Base-by-base conservation (phyloP, 2,888 invertebrate genomes). In the Hypsopygia costalis region DNA sequence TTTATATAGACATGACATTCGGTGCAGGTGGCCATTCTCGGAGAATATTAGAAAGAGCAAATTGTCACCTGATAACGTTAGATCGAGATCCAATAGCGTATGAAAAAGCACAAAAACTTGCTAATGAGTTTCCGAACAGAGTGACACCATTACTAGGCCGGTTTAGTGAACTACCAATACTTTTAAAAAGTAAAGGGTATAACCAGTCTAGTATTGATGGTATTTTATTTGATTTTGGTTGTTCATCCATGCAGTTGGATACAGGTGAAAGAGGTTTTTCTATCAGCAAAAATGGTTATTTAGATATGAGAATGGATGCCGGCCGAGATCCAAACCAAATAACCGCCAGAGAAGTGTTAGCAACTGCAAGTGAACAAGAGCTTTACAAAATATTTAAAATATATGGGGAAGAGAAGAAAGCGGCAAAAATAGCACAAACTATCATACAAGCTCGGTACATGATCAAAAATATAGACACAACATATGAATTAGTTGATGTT, bases 261-360 rank as follows among this genome's bases (percentile, higher is more conserved):
- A 89, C 90, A 50, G 91, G 93, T 0, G 90, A 91, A 10, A 90
- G 98, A 61, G 98, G 98, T 0, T 98, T 98, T 81, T 93, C 97
- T 5, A 66, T 98, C 0, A 94, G 92, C 34, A 92, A 92, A 70
- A 92, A 98, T 85, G 98, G 97, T 0, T 95, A 95, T 2, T 87
- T 98, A 40, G 98, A 98, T 64, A 98, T 98, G 98, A 90, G 98
- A 69, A 98, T 98, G 98, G 97, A 97, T 86, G 93, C 93, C 0
- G 85, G 90, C 5, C 87, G 94, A 58, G 92, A 87, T 61, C 91
- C 93, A 0, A 89, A 93, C 44, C 91, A 92, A 58, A 93, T 95
- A 5, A 96, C 96, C 22, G 98, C 97, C 1, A 94, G 95, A 29
- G 96, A 98, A 77, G 93, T 98, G 1, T 83, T 98, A 36, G 94